Evolutionary conservation across 2,888 invertebrate species (phyloP).

Genomic region (Patella pellucida): DNA sequence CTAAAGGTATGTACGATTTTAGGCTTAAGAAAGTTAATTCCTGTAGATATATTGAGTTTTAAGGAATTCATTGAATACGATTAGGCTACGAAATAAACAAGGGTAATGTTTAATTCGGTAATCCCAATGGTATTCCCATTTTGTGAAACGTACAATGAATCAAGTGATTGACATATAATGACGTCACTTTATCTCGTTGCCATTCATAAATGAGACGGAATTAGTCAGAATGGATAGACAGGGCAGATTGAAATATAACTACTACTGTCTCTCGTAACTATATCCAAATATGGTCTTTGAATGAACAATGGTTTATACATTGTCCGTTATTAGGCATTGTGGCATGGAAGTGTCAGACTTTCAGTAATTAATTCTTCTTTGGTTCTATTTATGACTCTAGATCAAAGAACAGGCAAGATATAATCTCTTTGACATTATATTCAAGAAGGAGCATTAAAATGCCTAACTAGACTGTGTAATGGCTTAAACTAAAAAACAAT

Average conservation of each 20-base stretch:
- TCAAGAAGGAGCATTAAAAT: too few species aligned
- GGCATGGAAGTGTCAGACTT: not conserved
- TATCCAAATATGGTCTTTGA: constrained; percentile 2
- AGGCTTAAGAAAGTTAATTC: too few species aligned
- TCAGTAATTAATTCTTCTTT: not conserved
- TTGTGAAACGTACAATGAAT: not conserved
- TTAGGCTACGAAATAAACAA: too few species aligned
- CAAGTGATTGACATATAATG: not conserved
- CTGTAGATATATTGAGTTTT: too few species aligned
- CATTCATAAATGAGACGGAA: constrained; percentile 4
- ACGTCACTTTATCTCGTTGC: not conserved
- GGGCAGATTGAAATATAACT: not conserved
- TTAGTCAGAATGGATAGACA: constrained; percentile 1
- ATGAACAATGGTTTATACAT: not conserved
- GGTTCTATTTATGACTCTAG: not conserved
- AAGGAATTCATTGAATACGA: too few species aligned
- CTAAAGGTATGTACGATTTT: too few species aligned
- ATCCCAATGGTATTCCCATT: too few species aligned
- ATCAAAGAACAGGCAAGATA: not conserved
- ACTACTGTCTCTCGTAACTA: not conserved
- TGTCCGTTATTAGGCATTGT: not conserved
- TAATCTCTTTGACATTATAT: not conserved
- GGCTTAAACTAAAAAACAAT: too few species aligned
- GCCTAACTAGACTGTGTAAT: too few species aligned
- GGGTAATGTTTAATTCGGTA: too few species aligned